A percentile compares a stretch with the other conserved stretches of the same genome.
phyloP scores from a whole-genome alignment of 2,797 vertebrate species.

The Ambastaia sidthimunki region DNA sequence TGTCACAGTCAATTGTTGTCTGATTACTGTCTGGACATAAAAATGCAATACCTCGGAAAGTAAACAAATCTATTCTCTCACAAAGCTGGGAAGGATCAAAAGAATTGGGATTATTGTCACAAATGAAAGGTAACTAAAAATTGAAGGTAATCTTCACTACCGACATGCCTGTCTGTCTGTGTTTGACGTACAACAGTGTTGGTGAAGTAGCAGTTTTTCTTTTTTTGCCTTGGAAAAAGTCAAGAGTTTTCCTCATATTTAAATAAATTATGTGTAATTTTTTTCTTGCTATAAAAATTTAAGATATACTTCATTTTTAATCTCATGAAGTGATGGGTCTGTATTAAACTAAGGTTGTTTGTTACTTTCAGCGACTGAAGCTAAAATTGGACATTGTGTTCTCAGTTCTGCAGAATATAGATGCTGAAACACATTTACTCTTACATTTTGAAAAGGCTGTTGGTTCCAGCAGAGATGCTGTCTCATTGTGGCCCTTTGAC shows the following conservation, averaged over 20 bases:
- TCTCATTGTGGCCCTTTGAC: conserved; percentile 52
- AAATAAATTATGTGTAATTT: too few relatives aligned
- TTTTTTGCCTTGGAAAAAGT: too few relatives aligned
- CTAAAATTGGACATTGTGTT: neutral
- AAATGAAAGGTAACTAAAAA: conserved; percentile 72
- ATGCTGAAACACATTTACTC: neutral
- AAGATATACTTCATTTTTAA: conserved; percentile 20
- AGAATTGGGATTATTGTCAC: conserved; percentile 66
- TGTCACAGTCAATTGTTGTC: conserved; percentile 64
- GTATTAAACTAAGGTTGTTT: neutral
- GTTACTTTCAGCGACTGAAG: neutral
- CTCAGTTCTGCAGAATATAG: neutral
- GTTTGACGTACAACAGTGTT: neutral
- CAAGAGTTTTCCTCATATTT: too few relatives aligned
- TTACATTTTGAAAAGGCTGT: conserved; percentile 24
- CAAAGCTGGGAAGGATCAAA: conserved; percentile 58
- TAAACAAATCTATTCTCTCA: conserved; percentile 68
- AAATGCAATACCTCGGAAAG: conserved; percentile 65
- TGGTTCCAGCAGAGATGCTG: conserved; percentile 24
- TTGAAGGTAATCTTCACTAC: conserved; percentile 69
- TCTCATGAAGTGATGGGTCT: neutral
- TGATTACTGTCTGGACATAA: conserved; percentile 68
- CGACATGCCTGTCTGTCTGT: conserved; percentile 55
- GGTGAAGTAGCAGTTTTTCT: conserved; percentile 58
- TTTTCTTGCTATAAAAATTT: too few relatives aligned